Base-by-base conservation (phyloP, 2,797 vertebrate species). In the Spinus olivaceus region DNA sequence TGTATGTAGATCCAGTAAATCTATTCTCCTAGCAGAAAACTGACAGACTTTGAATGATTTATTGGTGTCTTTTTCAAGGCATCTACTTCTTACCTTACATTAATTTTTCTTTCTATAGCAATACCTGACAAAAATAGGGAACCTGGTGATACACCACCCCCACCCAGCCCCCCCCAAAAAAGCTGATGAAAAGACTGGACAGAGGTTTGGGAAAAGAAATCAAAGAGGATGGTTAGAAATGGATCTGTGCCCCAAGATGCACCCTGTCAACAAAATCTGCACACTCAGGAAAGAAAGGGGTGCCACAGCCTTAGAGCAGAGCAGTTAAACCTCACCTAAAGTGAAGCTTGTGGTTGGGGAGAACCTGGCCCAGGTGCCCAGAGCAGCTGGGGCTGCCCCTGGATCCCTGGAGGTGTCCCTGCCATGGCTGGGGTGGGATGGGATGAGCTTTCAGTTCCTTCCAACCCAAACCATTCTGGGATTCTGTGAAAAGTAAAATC, bases 21-120 rank as follows among this genome's bases (percentile, higher is more conserved):
- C 77, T 81, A 30, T 65, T 83, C 65, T 64, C 59, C 53, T 39
- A 80, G 72, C 82, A 83, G 39, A 90, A 96, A 94, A 81, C 87
- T 90, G 91, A 91, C 67, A 79, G 89, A 74, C 72, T 86, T 81
- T 61, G 69, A 92, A 79, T 90, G 93, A 95, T 94, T 96, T 94
- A 86, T 88, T 59, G 83, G 66, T 85, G 23, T n/a, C 50, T 94
- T 83, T 92, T 86, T 69, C 76, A 87, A 92, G 72, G 57, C 80
- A 83, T 35, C 69, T 91, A 44, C 67, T 74, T 92, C 56, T 77
- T 32, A 87, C 79, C 30, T 89, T 50, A 14, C 30, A 25, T 87
- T 81, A 88, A 33, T 90, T 92, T 94, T 87, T 91, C 67, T 80
- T 82, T 85, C 25, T 89, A 8, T 32, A 90, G 60, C 37, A 56